A percentile compares a stretch with the other conserved stretches of the same genome.
phyloP scores from a whole-genome alignment of 1,140 invertebrate species.

The Procambarus virginalis region DNA sequence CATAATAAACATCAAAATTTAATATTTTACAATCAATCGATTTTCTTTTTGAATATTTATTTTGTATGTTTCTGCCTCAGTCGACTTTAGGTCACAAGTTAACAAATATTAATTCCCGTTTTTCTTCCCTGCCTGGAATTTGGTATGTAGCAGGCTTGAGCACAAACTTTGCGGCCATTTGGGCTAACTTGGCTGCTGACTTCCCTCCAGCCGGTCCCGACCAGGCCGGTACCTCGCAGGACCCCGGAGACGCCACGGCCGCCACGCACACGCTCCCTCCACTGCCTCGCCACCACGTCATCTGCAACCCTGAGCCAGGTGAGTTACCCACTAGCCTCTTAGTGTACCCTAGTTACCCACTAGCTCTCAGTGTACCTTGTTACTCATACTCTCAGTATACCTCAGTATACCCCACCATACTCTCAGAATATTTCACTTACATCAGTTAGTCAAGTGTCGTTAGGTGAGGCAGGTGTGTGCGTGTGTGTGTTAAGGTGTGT shows the following conservation, averaged over 20 bases:
- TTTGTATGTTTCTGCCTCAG: neutral
- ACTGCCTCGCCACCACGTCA: constrained; percentile 20
- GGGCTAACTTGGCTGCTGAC: constrained; percentile 68
- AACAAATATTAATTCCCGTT: constrained; percentile 33
- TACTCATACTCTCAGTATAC: too few species aligned
- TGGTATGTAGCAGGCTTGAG: constrained; percentile 37
- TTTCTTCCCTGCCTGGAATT: constrained; percentile 28
- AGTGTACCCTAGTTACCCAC: too few species aligned
- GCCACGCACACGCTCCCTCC: constrained; percentile 3
- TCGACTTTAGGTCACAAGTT: neutral
- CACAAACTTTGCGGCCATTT: constrained; percentile 67
- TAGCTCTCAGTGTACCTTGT: too few species aligned
- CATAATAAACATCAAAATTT: too few species aligned
- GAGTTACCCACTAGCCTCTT: constrained; percentile 1
- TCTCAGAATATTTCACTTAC: too few species aligned
- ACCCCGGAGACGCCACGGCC: constrained; percentile 21
- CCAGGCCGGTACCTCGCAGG: constrained; percentile 34
- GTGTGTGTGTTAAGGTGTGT: too few species aligned
- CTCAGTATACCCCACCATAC: too few species aligned
- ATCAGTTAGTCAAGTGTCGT: too few species aligned
- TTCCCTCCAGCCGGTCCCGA: constrained; percentile 49
- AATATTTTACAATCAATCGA: too few species aligned
- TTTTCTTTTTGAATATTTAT: neutral
- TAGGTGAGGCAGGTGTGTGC: too few species aligned
- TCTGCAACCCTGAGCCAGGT: constrained; percentile 31